phyloP scores from a whole-genome alignment of 2,113 vertebrate genomes.

The Protobothrops flavoviridis region DNA sequence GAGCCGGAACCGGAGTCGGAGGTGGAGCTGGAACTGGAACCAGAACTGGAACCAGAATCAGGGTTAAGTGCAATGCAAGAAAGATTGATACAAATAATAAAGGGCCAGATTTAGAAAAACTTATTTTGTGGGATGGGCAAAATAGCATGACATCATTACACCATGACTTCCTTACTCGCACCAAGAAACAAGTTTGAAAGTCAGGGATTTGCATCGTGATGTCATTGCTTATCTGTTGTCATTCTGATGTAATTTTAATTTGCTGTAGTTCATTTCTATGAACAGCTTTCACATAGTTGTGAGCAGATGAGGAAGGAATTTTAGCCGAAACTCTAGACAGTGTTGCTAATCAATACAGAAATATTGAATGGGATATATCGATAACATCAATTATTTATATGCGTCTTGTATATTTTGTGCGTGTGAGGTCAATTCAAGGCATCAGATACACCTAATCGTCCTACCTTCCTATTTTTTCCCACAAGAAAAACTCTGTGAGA shows the following conservation, averaged over 20 bases:
- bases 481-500: neutral
- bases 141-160: neutral
- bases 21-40: neutral
- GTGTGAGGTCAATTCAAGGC: neutral
- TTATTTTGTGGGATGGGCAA: neutral
- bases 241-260: neutral
- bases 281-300: neutral
- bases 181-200: neutral
- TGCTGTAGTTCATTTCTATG: neutral
- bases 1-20: rapidly evolving
- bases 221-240: neutral
- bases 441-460: neutral
- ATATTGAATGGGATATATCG: neutral
- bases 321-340: neutral
- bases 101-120: neutral
- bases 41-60: neutral
- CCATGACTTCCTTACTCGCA: neutral
- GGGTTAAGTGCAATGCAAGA: neutral
- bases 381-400: neutral
- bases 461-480: neutral
- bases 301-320: neutral
- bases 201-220: neutral
- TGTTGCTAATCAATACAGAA: neutral
- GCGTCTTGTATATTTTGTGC: neutral
- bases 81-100: neutral